Evolutionary conservation across 2,888 invertebrate genomes (phyloP).

Genomic region (Drosophila pullipes): DNA sequence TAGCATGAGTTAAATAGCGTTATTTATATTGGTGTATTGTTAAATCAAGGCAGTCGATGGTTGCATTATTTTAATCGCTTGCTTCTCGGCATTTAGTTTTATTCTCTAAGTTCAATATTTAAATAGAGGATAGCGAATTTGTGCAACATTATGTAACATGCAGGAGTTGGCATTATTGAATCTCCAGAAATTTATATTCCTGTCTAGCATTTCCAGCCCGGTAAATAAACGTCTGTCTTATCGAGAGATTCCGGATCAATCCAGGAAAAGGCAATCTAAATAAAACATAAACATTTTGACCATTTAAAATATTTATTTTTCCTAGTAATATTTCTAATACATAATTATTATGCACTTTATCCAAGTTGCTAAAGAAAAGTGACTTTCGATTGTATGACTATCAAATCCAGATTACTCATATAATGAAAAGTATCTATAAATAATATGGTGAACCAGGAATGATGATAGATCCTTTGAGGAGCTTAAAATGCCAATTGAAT

Average conservation of each 20-base stretch:
- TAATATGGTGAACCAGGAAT: background rate
- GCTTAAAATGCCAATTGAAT: background rate
- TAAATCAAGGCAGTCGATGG: background rate
- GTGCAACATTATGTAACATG: background rate
- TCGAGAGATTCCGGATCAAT: background rate
- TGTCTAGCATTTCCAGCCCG: no score
- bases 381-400: background rate
- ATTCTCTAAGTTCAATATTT: background rate
- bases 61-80: background rate
- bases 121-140: background rate
- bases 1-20: background rate
- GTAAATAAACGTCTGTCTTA: no score
- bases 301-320: background rate
- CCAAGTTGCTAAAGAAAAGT: background rate
- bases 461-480: background rate
- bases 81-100: background rate
- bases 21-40: background rate
- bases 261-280: background rate
- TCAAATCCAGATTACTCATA: background rate
- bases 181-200: background rate
- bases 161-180: background rate
- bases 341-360: background rate
- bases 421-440: background rate
- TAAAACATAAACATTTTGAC: background rate
- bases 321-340: background rate